Conservation (phyloP, 2,113 vertebrate species). For the Phylloscopus whistleri region DNA sequence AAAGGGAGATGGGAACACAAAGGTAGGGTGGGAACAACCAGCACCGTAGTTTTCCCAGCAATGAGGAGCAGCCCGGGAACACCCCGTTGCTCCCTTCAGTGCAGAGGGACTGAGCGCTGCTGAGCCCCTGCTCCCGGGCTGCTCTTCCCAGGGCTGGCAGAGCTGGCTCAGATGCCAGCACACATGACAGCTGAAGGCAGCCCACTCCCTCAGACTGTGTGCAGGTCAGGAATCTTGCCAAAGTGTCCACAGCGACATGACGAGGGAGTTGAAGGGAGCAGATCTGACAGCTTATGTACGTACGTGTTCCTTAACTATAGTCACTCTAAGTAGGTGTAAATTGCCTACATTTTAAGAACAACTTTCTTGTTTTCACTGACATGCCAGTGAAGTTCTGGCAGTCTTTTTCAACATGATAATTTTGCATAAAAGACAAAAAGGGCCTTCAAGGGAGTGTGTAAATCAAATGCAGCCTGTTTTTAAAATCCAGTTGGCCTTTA, state of each 20-base stretch:
- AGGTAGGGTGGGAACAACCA: neutral
- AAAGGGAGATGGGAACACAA: neutral
- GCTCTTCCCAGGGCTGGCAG: neutral
- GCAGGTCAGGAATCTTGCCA: constrained; percentile 1
- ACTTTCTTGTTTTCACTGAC: constrained; percentile 36
- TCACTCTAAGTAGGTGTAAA: constrained; percentile 45
- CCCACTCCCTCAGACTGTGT: neutral
- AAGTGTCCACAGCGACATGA: neutral
- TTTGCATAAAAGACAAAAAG: neutral
- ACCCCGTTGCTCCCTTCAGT: accelerated
- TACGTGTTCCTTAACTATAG: neutral
- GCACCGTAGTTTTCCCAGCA: neutral
- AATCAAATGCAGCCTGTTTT: neutral
- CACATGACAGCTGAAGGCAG: neutral
- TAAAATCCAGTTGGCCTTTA: neutral
- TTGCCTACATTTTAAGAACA: constrained; percentile 48
- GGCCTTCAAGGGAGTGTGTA: neutral
- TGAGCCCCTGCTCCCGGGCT: neutral
- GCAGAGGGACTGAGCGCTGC: too few species aligned
- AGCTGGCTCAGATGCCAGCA: neutral
- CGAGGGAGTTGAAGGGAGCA: neutral
- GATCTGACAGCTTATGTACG: constrained; percentile 11
- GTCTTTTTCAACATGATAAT: neutral
- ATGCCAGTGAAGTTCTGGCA: constrained; percentile 31
- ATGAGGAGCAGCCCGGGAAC: neutral